Conservation (phyloP, 2,888 invertebrate species). For the Liposcelis brunnea region DNA sequence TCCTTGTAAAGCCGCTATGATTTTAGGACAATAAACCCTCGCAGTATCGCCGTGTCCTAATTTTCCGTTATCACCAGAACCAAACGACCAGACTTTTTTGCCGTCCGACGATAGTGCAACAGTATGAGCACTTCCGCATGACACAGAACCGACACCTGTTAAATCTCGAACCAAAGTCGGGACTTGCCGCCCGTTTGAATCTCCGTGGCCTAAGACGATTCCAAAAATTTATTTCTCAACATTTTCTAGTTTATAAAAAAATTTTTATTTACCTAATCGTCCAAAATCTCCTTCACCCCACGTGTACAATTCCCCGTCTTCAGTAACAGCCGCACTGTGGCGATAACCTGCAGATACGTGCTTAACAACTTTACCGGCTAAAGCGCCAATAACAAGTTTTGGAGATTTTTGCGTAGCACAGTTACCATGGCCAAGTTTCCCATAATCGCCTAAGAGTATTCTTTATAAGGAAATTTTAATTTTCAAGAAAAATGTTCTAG, state of each 20-base stretch:
- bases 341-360: slow-evolving; percentile 36
- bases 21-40: slow-evolving; percentile 35
- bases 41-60: slow-evolving; percentile 32
- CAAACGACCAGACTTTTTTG: slow-evolving; percentile 38
- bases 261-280: slow-evolving; percentile 23
- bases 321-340: slow-evolving; percentile 38
- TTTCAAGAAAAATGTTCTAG: too few relatives aligned
- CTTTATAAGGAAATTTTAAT: slow-evolving; percentile 13
- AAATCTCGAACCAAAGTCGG: slow-evolving; percentile 40
- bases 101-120: slow-evolving; percentile 34
- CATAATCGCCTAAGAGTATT: slow-evolving; percentile 31
- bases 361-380: slow-evolving; percentile 29
- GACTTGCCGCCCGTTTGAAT: slow-evolving; percentile 35
- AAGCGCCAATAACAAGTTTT: slow-evolving; percentile 32
- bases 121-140: slow-evolving; percentile 37
- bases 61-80: slow-evolving; percentile 37
- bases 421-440: slow-evolving; percentile 37
- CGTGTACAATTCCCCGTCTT: slow-evolving; percentile 35
- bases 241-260: too few relatives aligned
- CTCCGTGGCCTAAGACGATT: slow-evolving; percentile 35
- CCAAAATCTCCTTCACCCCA: slow-evolving; percentile 42
- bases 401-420: slow-evolving; percentile 34
- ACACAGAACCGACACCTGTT: slow-evolving; percentile 35
- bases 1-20: slow-evolving; percentile 39
- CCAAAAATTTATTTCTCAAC: slow-evolving; percentile 5